Conservation (phyloP, 2,797 vertebrate species). For the Pseudocheirus occidentalis region DNA sequence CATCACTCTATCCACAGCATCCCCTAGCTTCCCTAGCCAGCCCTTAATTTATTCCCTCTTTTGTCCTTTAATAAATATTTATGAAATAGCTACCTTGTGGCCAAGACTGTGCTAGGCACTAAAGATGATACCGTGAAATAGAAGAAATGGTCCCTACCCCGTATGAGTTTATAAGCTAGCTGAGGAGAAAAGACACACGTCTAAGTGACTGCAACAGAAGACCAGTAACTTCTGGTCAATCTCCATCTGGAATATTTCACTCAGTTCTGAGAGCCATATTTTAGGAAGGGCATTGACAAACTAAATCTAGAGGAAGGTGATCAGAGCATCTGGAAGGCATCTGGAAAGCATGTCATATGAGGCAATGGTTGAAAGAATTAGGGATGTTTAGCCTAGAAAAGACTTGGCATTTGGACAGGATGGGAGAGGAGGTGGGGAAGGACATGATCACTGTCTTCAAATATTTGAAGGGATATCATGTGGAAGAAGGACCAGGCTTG, state of each 20-base stretch:
- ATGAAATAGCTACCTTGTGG: not conserved
- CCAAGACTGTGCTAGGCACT: not conserved
- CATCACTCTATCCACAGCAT: not conserved
- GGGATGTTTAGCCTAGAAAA: not conserved
- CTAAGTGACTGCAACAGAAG: not conserved
- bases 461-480: not conserved
- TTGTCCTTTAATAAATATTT: not conserved
- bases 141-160: not conserved
- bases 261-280: not conserved
- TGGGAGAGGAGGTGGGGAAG: not conserved
- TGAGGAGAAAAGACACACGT: not conserved
- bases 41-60: not conserved
- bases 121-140: not conserved
- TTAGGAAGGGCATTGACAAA: conserved; percentile 1
- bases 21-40: not conserved
- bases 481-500: not conserved
- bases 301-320: not conserved
- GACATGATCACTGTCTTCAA: not conserved
- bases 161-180: not conserved
- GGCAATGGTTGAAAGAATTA: not conserved
- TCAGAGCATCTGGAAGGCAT: not conserved
- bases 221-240: not conserved
- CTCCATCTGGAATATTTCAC: not conserved
- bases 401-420: not conserved
- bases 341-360: not conserved